Evolutionary conservation across 2,888 invertebrate genomes (phyloP), one percentile per base, ranked within the genome.

Genomic region (Desoria tigrina): DNA sequence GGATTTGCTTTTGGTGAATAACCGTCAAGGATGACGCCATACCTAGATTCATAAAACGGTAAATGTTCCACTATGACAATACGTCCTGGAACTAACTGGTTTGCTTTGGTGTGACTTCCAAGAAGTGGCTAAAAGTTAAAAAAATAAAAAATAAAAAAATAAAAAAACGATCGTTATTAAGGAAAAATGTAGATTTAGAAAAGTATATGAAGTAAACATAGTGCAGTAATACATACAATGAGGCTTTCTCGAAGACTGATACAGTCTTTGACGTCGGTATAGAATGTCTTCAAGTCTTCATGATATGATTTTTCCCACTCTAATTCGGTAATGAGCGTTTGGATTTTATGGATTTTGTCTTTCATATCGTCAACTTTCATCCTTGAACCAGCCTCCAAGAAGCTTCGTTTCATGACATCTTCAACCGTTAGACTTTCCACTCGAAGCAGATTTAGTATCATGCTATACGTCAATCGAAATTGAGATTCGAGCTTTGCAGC

Each of bases 401-500:
- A 99, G 59, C 94, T 94, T 51, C 92, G 85, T 71, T 92, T 89
- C 89, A 99, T 94, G 87, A 99, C 95, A 65, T 93, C 92, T 81
- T 97, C 94, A 0, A 98, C 93, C 16, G 91, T 89, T 14, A 97
- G 87, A 56, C 88, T 88, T 77, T 90, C 90, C 21, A 90, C 91
- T 62, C 92, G 86, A 69, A 94, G 82, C 61, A 95, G 84, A 77
- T 92, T 86, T 53, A 96, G 82, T 75, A 96, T 94, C 90, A 98
- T 98, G 1, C 94, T 89, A 79, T 99, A 99, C 0, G 98, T 98
- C 21, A 99, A 85, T 57, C 95, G 86, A 81, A 99, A 99, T 79
- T 96, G 91, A 0, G 98, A 98, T 68, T 90, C 88, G 55, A 99
- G 82, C 75, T 87, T 87, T 71, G 90, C 90, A 0, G 97, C 93